Base-by-base conservation (phyloP, 2,888 invertebrate species). In the Gymnosoma rotundatum region DNA sequence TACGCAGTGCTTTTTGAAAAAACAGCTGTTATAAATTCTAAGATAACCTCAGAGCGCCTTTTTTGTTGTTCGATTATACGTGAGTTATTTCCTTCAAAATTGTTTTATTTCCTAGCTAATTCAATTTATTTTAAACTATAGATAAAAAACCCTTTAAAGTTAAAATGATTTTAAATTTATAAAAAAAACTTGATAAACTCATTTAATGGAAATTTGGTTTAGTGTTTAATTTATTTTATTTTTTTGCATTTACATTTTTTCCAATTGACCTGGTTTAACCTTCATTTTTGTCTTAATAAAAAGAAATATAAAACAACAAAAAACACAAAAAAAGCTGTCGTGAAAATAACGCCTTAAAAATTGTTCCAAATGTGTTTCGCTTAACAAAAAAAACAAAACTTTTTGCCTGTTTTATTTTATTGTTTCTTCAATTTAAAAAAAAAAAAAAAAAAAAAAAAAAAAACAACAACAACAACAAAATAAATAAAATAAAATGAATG, bases 201-300 rank as follows among this genome's bases (percentile, higher is more conserved):
- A 32, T 32, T 32, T 32, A 32, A 32, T 32, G 32, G 6, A 32
- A 32, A 6, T 32, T 8, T 6, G 6, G 6, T 32, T 32, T 5
- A 5, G 32, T 32, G 32, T 32, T 2, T 32, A 32, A 32, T 32
- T 32, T 32, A 32, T 32, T 32, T 32, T 6, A 32, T 6, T 2
- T 32, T 32, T 42, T 12, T 42, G 1, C 12, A 42, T n/a, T 48
- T 48, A n/a, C 45, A 42, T 61, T 61, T 45, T 73, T 83, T 83
- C 61, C 67, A 76, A 76, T 76, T 80, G 76, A 80, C 83, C 83
- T 80, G 83, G 67, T 69, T 83, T 76, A 80, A 83, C 79, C 83
- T 72, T 61, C 32, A 42, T 42, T 48, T 54, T 45, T 70, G 58
- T 21, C 18, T 64, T 21, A 58, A 32, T 32, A 32, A 32, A 61